Evolutionary conservation across 1,140 invertebrate species (phyloP), one percentile per base, ranked within the genome.

Genomic region (Cherax quadricarinatus): DNA sequence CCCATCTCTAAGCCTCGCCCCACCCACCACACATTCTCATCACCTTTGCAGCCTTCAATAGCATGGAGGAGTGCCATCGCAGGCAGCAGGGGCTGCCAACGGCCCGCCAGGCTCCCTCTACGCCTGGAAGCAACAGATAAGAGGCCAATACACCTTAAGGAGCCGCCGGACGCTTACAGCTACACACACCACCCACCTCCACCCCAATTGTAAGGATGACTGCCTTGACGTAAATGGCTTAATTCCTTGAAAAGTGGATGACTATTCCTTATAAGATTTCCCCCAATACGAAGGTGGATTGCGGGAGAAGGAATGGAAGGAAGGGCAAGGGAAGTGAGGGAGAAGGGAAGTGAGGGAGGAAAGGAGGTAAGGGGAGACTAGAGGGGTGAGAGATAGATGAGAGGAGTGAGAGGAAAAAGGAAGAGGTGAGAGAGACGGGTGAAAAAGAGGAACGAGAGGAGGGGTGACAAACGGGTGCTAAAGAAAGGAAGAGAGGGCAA

Each of bases 71-170:
- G 60, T 62, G 49, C 84, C 84, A 86, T 73, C 73, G 7, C 62
- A 86, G 84, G n/a, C 14, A 12, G 48, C 62, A 73, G 60, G 48
- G 48, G 53, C 57, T 24, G 51, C 60, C 30, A 41, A 41, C 30
- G 12, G 57, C n/a, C n/a, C n/a, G 4, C 6, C 70, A 48, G 84
- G 84, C 49, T 73, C 41, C 62, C 57, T 66, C 24, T 89, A 79
- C 79, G 88, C 88, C 88, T 89, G 88, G 88, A 30, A 75, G 81
- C 80, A 89, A 73, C 41, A 89, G 88, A 89, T 89, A 89, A 89
- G 88, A 80, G 49, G 12, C 88, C 88, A 89, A 89, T 84, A 89
- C 66, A 83, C 88, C 81, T 84, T 82, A 89, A 89, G 88, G 60
- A 66, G 62, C 80, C 6, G 41, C 30, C 60, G 9, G 24, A 53